These are phyloP conservation scores for Drosophila prosaltans DNA, from an alignment of 1,140 invertebrate genomes.

Conservation along the genomic window DNA sequence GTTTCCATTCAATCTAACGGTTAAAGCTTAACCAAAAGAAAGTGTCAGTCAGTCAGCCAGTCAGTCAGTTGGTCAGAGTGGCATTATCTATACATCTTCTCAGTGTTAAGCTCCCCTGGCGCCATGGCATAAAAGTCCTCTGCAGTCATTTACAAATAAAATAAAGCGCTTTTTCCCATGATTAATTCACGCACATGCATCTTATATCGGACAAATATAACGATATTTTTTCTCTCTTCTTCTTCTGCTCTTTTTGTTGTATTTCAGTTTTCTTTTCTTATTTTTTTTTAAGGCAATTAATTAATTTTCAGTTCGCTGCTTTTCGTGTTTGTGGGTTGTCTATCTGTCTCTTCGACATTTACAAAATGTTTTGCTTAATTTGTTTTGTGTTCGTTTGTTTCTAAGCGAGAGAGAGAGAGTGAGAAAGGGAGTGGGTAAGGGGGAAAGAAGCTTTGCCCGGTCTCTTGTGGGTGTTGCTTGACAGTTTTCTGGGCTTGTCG, in stretches of 20 bases:
- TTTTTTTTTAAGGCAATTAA: slow-evolving; percentile 54
- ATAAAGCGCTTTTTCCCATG: slow-evolving; percentile 51
- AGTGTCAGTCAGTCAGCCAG: slow-evolving; percentile 56
- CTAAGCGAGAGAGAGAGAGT: background rate
- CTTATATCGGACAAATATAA: slow-evolving; percentile 35
- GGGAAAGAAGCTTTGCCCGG: slow-evolving; percentile 8
- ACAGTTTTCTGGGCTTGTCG: slow-evolving; percentile 75
- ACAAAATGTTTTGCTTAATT: slow-evolving; percentile 81
- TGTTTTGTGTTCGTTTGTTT: slow-evolving; percentile 55
- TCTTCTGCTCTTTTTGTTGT: slow-evolving; percentile 22
- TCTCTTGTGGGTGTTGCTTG: slow-evolving; percentile 70
- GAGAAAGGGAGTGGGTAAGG: background rate
- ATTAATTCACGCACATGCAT: slow-evolving; percentile 74
- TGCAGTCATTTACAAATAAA: background rate
- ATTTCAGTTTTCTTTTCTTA: slow-evolving; percentile 33
- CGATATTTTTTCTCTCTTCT: background rate
- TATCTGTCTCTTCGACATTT: slow-evolving; percentile 67
- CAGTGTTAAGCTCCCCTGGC: slow-evolving; percentile 65
- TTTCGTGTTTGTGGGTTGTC: slow-evolving; percentile 20
- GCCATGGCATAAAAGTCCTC: slow-evolving; percentile 40
- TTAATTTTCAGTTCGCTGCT: slow-evolving; percentile 48
- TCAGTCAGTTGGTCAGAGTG: too few relatives aligned
- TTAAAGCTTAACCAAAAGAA: slow-evolving; percentile 53
- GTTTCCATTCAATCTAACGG: slow-evolving; percentile 35
- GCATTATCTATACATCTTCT: slow-evolving; percentile 16